phyloP scores from a whole-genome alignment of 2,797 vertebrate genomes.

The Xenopus petersii region DNA sequence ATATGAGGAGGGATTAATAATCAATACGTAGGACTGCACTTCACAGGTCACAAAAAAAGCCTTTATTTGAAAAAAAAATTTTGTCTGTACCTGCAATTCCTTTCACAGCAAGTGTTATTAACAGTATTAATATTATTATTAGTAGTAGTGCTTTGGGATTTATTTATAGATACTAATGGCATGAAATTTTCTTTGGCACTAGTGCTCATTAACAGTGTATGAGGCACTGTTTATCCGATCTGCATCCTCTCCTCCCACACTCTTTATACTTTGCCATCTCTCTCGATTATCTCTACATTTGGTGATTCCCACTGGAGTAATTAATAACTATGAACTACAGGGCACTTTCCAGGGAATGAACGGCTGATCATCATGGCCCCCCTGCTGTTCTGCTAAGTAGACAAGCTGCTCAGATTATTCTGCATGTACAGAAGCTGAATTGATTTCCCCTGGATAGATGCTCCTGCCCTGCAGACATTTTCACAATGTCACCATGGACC shows the following conservation, averaged over 20 bases:
- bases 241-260: conserved; percentile 29
- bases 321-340: conserved; percentile 43
- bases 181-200: conserved; percentile 32
- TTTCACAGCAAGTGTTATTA: no score
- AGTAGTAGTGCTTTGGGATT: background rate
- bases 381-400: conserved; percentile 43
- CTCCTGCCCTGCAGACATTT: background rate
- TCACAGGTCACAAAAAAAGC: no score
- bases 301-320: conserved; percentile 44
- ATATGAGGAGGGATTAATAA: no score
- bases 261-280: conserved; percentile 30
- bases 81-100: no score
- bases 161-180: conserved; percentile 41
- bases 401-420: conserved; percentile 41
- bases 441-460: conserved; percentile 26
- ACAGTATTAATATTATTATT: background rate
- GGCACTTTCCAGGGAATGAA: conserved; percentile 44
- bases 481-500: background rate
- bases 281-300: conserved; percentile 35
- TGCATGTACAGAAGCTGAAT: conserved; percentile 30
- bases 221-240: conserved; percentile 29
- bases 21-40: no score
- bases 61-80: no score
- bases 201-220: conserved; percentile 34
- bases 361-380: conserved; percentile 27